Conservation (phyloP, 1,140 invertebrate species). For the Temnothorax longispinosus region DNA sequence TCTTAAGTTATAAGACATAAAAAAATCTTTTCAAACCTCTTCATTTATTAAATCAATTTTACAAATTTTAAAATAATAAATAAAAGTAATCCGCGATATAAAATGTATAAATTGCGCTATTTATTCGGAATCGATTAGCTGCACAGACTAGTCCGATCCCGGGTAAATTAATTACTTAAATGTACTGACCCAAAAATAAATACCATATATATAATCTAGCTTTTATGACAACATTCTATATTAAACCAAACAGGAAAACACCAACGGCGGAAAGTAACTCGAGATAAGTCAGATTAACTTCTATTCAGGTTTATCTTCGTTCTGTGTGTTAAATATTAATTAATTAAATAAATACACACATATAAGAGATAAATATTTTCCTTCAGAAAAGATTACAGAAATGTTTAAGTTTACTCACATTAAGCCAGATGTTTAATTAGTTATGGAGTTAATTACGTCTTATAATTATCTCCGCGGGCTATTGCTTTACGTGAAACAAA, state of each 20-base stretch:
- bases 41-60: too few species aligned
- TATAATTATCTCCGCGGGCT: not conserved
- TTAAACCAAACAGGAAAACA: constrained; percentile 1
- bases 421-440: not conserved
- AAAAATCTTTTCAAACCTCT: too few species aligned
- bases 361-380: not conserved
- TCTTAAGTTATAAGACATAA: too few species aligned
- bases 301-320: not conserved
- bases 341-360: not conserved
- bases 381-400: not conserved
- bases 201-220: not conserved
- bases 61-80: too few species aligned
- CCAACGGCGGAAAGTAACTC: not conserved
- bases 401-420: not conserved
- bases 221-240: not conserved
- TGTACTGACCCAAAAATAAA: not conserved
- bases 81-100: not conserved
- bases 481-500: not conserved
- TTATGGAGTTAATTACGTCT: not conserved
- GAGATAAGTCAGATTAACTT: not conserved
- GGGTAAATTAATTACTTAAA: not conserved
- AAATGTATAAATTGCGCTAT: not conserved
- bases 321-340: not conserved
- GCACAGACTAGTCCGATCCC: not conserved
- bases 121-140: not conserved